Percentiles rank a stretch among this genome's conserved stretches.
Evolutionary conservation across 2,113 vertebrate species (phyloP).

Genomic region (Polyodon spathula): DNA sequence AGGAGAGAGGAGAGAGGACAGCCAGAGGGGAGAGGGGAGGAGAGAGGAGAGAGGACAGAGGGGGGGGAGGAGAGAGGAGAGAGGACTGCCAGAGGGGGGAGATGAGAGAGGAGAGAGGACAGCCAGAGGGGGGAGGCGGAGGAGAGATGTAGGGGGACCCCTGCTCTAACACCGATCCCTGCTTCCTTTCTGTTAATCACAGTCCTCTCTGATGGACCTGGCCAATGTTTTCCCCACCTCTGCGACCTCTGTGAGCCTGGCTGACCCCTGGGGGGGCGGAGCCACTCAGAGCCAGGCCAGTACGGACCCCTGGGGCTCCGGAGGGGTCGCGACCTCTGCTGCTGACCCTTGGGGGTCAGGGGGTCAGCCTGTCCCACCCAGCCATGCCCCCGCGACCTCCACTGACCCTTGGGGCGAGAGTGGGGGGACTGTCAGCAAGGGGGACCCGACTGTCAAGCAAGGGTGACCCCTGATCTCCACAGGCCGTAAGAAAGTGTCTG

Average conservation of each 20-base stretch:
- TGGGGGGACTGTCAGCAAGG: conserved; percentile 45
- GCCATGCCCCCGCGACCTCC: conserved; percentile 34
- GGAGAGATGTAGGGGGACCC: neutral
- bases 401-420: conserved; percentile 60
- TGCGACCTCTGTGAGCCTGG: conserved; percentile 37
- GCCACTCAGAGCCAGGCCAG: conserved; percentile 38
- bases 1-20: too few relatives aligned
- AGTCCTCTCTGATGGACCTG: conserved; percentile 78
- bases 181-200: conserved; percentile 22
- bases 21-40: too few relatives aligned
- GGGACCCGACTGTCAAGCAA: too few relatives aligned
- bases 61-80: too few relatives aligned
- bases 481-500: too few relatives aligned
- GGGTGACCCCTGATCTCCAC: too few relatives aligned
- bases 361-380: conserved; percentile 36
- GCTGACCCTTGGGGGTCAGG: conserved; percentile 63
- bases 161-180: conserved; percentile 20
- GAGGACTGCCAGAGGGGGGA: too few relatives aligned
- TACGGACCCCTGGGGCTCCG: conserved; percentile 31
- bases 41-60: too few relatives aligned
- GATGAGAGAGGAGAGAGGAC: too few relatives aligned
- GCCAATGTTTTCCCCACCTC: conserved; percentile 72
- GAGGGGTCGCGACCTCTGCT: conserved; percentile 51
- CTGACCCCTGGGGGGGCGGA: conserved; percentile 71
- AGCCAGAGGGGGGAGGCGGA: too few relatives aligned